Base-by-base conservation (phyloP, 2,113 vertebrate species). In the Carlito syrichta region DNA sequence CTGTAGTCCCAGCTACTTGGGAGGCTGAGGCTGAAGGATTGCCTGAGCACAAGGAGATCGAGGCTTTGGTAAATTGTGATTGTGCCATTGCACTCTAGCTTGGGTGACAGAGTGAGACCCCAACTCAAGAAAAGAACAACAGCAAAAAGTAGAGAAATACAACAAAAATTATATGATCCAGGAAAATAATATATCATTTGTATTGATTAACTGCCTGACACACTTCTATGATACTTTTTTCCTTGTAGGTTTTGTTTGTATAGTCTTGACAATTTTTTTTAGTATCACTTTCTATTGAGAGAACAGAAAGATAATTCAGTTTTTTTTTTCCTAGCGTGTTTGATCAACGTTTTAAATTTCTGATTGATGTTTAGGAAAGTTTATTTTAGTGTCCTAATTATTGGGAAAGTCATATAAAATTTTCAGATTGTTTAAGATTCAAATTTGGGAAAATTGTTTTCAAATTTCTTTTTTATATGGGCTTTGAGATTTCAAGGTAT, bases 371-470 rank as follows among this genome's bases (percentile, higher is more conserved):
- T 91, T 83, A 84, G 48, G 43, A 93, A 94, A 91, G 1, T 71
- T 87, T 85, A 17, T 63, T 86, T 82, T 85, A 89, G 58, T 79
- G 3, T 66, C 32, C 22, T 68, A 68, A 60, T 19, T 62, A 30
- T 56, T 93, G 68, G 32, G 62, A 83, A 82, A 50, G 45, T 10
- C 19, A 73, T 60, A 38, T 81, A 52, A 60, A 66, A 52, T 84
- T 92, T 78, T 50, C 82, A 86, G 56, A 63, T 79, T 74, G 19
- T 76, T 91, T 89, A 83, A n/a, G 3, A 76, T 94, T 96, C 38
- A 89, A 43, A 89, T 76, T 93, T 79, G 74, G 25, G 48, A 54
- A 96, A 91, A 88, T 79, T 71, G 16, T 7, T 6, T 16, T 19
- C 22, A 32, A 10, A 5, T 83, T 96, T 96, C n/a, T 91, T 81